Evolutionary conservation across 1,140 invertebrate genomes (phyloP).

Genomic region (Apis florea): DNA sequence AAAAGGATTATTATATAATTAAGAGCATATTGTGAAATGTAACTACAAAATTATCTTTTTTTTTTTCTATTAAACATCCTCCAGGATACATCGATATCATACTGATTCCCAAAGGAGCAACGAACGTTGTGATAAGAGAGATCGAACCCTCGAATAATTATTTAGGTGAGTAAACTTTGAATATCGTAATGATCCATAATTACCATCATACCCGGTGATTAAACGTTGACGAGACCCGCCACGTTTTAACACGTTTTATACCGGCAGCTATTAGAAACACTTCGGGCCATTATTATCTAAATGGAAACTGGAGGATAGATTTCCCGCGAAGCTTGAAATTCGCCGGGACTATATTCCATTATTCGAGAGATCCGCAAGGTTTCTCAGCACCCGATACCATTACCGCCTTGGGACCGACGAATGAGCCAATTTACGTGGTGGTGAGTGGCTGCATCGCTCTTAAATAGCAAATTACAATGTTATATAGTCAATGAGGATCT

Average conservation of each 20-base stretch:
- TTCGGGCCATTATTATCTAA: conserved; percentile 92
- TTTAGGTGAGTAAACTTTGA: conserved; percentile 84
- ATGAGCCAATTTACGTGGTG: conserved; percentile 92
- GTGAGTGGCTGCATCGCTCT: conserved; percentile 81
- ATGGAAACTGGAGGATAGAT: conserved; percentile 96
- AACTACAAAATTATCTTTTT: neutral
- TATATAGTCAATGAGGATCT: neutral
- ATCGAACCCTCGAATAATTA: conserved; percentile 93
- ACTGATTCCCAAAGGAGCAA: conserved; percentile 95
- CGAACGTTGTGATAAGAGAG: conserved; percentile 93
- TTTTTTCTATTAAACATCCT: neutral
- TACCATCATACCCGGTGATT: neutral
- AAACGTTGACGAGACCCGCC: neutral
- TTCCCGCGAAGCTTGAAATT: conserved; percentile 90
- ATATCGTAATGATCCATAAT: neutral
- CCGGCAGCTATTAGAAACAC: conserved; percentile 90
- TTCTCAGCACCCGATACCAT: conserved; percentile 92
- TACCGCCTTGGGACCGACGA: conserved; percentile 91
- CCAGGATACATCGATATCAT: conserved; percentile 96
- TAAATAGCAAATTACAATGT: conserved; percentile 5
- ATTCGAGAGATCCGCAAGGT: conserved; percentile 89
- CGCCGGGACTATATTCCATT: conserved; percentile 92
- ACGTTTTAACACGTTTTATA: conserved; percentile 16
- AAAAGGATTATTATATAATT: neutral
- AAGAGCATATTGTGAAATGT: neutral